Evolutionary conservation across 2,797 vertebrate species (phyloP).

Genomic region (Microtus obscurus): DNA sequence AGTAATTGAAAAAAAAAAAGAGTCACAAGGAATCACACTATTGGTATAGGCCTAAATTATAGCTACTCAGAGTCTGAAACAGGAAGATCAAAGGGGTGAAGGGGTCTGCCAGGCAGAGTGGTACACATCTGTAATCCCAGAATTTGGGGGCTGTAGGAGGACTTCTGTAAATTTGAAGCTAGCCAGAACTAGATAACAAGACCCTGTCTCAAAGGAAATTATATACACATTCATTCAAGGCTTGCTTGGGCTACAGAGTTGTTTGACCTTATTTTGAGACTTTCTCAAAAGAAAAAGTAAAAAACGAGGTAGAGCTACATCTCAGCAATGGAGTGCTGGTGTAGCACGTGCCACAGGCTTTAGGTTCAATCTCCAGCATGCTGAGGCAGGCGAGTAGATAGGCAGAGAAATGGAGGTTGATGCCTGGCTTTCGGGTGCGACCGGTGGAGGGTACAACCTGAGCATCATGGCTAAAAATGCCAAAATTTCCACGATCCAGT

Average conservation of each 20-base stretch:
- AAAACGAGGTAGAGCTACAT: neutral
- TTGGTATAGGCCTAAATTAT: neutral
- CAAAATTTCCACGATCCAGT: neutral
- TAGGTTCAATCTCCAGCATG: neutral
- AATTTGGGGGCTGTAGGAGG: neutral
- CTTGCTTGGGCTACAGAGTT: neutral
- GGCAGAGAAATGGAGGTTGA: neutral
- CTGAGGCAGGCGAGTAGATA: neutral
- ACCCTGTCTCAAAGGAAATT: neutral
- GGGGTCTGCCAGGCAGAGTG: neutral
- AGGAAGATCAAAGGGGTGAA: neutral
- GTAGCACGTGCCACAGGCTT: neutral
- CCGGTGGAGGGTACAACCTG: neutral
- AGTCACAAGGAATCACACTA: too few species aligned
- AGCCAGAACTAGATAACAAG: neutral
- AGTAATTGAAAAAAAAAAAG: neutral
- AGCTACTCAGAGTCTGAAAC: neutral
- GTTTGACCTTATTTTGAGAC: neutral
- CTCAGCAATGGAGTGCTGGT: neutral
- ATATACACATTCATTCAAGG: neutral
- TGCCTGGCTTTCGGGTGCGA: conserved; percentile 8
- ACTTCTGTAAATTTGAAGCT: neutral
- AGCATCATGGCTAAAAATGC: neutral
- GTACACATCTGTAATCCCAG: neutral
- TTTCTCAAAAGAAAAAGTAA: neutral